A percentile compares a stretch with the other conserved stretches of the same genome.
Conservation (phyloP, 2,797 vertebrate species). For the Sebastiscus albofasciatus region DNA sequence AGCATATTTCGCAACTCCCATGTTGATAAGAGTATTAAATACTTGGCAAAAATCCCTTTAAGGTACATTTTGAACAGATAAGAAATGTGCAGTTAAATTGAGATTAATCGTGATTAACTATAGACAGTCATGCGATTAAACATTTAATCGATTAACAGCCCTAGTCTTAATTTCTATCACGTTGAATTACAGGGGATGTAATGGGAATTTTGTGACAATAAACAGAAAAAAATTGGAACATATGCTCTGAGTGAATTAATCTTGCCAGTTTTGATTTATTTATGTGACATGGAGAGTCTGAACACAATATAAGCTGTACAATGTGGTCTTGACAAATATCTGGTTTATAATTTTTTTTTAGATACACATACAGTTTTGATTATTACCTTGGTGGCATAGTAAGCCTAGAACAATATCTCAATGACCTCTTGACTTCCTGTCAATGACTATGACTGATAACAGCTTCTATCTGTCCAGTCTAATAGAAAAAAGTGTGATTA, state of each 20-base stretch:
- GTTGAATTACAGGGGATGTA: too few relatives aligned
- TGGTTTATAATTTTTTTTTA: background rate
- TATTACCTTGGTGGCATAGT: background rate
- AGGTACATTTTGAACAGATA: too few relatives aligned
- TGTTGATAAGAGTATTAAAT: too few relatives aligned
- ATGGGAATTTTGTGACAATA: background rate
- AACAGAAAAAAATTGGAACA: background rate
- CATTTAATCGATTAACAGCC: too few relatives aligned
- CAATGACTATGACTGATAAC: too few relatives aligned
- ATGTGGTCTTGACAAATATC: background rate
- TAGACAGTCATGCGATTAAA: too few relatives aligned
- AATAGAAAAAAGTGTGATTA: too few relatives aligned
- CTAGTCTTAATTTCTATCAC: background rate
- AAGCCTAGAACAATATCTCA: background rate
- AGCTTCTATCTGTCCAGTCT: too few relatives aligned
- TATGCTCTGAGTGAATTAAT: background rate
- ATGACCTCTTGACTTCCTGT: background rate
- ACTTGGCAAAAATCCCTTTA: fast-evolving
- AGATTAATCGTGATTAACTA: too few relatives aligned
- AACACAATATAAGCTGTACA: too few relatives aligned
- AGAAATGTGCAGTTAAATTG: too few relatives aligned
- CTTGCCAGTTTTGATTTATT: background rate
- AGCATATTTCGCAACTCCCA: too few relatives aligned
- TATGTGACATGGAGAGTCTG: background rate
- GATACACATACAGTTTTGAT: background rate